Conservation (phyloP, 2,113 vertebrate species). For the Empidonax alnorum region DNA sequence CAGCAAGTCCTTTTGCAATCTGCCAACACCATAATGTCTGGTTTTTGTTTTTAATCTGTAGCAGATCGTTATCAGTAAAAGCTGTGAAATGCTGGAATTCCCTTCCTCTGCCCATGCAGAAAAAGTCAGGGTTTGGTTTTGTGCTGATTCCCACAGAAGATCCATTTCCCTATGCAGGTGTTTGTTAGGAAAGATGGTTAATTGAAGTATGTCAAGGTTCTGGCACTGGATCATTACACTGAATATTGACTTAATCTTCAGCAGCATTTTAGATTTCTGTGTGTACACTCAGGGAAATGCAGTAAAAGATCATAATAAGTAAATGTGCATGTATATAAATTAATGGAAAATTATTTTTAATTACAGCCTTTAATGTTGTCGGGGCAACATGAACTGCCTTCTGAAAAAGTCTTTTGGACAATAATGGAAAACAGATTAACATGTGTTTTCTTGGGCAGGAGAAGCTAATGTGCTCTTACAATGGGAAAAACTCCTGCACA, state of each 20-base stretch:
- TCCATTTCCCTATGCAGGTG: neutral
- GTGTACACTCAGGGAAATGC: neutral
- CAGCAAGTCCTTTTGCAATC: conserved; percentile 62
- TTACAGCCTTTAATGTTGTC: conserved; percentile 9
- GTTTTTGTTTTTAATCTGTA: conserved; percentile 46
- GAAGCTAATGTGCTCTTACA: neutral
- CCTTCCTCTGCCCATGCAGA: neutral
- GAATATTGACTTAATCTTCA: neutral
- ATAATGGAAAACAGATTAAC: conserved; percentile 51
- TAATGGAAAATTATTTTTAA: conserved; percentile 44
- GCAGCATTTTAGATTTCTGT: neutral
- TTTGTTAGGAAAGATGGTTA: neutral
- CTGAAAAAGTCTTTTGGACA: conserved; percentile 14
- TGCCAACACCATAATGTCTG: conserved; percentile 62
- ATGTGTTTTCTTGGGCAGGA: conserved; percentile 20
- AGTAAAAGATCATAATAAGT: neutral
- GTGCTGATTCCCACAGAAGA: neutral
- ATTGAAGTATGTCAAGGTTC: neutral
- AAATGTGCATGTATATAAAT: conserved; percentile 13
- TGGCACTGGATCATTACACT: neutral
- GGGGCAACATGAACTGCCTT: neutral
- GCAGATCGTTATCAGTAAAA: conserved; percentile 60
- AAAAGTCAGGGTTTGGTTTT: neutral
- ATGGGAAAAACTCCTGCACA: neutral
- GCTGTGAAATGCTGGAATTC: conserved; percentile 52